Conservation (phyloP, 2,113 vertebrate genomes). For the Onychostoma macrolepis region DNA sequence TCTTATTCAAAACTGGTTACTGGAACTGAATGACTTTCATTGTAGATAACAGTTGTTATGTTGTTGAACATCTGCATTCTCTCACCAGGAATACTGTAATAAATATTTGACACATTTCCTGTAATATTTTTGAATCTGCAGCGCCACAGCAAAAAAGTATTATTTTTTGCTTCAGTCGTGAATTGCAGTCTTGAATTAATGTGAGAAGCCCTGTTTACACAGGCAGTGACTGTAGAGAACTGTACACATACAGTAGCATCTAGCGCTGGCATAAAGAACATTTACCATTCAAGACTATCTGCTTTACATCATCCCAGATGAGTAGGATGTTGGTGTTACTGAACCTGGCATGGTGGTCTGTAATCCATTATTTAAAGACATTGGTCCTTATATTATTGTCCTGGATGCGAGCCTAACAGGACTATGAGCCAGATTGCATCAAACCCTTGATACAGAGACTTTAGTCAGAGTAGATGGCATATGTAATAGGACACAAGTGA, state of each 20-base stretch:
- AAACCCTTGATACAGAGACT: not conserved
- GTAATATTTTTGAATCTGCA: not conserved
- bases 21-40: not conserved
- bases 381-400: not conserved
- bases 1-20: not conserved
- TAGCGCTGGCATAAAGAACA: constrained; percentile 6
- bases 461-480: not conserved
- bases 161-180: not conserved
- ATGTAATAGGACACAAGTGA: not conserved
- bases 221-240: not conserved
- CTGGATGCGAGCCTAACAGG: constrained; percentile 13
- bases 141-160: too few relatives aligned
- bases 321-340: constrained; percentile 18
- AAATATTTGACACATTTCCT: not conserved
- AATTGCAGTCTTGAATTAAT: not conserved
- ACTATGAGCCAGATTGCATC: not conserved
- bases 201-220: not conserved
- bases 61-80: not conserved
- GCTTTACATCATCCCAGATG: constrained; percentile 4
- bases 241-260: not conserved
- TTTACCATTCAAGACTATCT: constrained; percentile 18
- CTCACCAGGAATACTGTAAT: not conserved
- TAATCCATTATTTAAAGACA: constrained; percentile 10
- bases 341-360: constrained; percentile 30
- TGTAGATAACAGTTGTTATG: not conserved